Percentiles rank a stretch among this genome's conserved stretches.
Evolutionary conservation across 1,140 invertebrate genomes (phyloP).

Genomic region (Phymorhynchus buccinoides): DNA sequence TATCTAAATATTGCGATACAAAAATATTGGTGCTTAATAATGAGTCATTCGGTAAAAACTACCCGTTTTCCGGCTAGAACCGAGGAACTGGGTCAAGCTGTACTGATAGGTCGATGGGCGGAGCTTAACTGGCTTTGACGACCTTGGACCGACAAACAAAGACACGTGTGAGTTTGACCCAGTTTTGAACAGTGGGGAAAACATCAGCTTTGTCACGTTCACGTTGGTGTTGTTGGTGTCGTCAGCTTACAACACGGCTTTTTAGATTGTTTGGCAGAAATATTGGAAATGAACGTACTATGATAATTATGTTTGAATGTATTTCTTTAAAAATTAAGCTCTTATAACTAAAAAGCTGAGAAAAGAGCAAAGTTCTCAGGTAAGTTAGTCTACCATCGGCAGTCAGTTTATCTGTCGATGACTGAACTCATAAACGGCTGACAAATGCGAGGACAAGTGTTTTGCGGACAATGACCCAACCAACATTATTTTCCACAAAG

Average conservation of each 20-base stretch:
- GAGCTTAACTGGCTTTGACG: slow-evolving; percentile 50
- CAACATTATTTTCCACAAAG: background rate
- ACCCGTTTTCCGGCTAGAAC: background rate
- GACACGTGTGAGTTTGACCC: slow-evolving; percentile 40
- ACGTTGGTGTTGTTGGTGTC: too few species aligned
- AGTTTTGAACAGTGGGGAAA: slow-evolving; percentile 4
- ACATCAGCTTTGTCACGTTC: slow-evolving; percentile 2
- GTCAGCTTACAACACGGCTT: background rate
- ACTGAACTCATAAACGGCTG: background rate
- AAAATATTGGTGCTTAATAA: too few species aligned
- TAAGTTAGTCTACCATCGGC: background rate
- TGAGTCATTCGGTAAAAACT: background rate
- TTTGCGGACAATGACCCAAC: background rate
- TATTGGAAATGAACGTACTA: too few species aligned
- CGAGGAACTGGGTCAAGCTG: slow-evolving; percentile 9
- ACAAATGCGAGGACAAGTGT: background rate
- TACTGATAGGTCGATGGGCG: slow-evolving; percentile 36
- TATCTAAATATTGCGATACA: background rate
- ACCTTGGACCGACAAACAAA: slow-evolving; percentile 55
- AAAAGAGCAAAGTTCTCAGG: background rate
- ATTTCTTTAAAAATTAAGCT: too few species aligned
- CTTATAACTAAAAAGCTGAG: background rate
- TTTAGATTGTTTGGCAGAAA: too few species aligned
- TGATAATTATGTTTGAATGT: too few species aligned
- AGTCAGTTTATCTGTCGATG: background rate